A percentile compares a stretch with the other conserved stretches of the same genome.
phyloP scores from a whole-genome alignment of 2,888 invertebrate species.

The Drosophila basisetae region DNA sequence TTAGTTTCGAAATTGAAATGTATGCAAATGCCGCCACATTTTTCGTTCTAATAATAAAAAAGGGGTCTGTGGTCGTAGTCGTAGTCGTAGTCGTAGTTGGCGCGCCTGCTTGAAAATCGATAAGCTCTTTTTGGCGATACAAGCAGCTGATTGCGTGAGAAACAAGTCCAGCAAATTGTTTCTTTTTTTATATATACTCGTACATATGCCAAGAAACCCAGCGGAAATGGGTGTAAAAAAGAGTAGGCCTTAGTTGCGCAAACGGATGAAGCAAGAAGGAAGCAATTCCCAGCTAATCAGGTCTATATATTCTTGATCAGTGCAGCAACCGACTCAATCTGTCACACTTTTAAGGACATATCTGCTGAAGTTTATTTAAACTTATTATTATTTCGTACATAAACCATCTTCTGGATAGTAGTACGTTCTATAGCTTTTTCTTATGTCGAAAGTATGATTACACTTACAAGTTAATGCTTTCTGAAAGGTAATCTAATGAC shows the following conservation, averaged over 20 bases:
- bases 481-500: neutral
- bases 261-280: neutral
- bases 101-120: constrained; percentile 61
- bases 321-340: neutral
- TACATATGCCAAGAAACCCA: neutral
- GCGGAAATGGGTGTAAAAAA: neutral
- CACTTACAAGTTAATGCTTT: neutral
- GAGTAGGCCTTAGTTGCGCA: neutral
- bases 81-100: neutral
- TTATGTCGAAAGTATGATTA: too few relatives aligned
- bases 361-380: neutral
- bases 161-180: constrained; percentile 32
- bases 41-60: constrained; percentile 25
- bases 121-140: constrained; percentile 46
- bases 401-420: neutral
- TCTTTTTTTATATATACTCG: too few relatives aligned
- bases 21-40: constrained; percentile 44
- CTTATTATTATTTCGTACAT: neutral
- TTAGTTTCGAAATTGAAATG: constrained; percentile 46
- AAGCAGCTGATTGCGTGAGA: constrained; percentile 63
- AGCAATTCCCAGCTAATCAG: neutral
- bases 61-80: constrained; percentile 1
- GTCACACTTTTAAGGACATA: neutral
- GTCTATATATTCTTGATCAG: neutral
- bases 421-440: too few relatives aligned